Evolutionary conservation across 30 jellyfish, hydroid and myxozoan genomes (phyloP), one percentile per base, ranked within the genome.

Genomic region (Turritopsis rubra): DNA sequence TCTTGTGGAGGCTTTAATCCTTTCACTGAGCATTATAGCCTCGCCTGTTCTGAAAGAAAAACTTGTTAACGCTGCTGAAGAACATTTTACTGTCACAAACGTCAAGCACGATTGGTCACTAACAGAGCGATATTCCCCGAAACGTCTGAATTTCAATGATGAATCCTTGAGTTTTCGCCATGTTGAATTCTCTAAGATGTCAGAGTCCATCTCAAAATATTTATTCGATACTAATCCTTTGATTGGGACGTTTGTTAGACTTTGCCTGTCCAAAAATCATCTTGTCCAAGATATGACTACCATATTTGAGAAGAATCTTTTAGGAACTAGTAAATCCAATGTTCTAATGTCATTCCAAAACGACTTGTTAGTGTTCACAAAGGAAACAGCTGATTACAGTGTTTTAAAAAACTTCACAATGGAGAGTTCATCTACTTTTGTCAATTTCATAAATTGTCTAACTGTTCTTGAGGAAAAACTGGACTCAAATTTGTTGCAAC

Each of bases 161-260:
- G 65, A 74, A 29, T 1, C 26, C 9, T 22, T 41, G 65, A 74
- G 7, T 28, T 23, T 74, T 16, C 26, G 27, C 54, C 26, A 0
- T 74, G 18, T 30, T 20, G 27, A 74, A 29, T 74, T 74, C 24
- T 9, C 82, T n/a, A 0, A 26, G 9, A 24, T 80, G 24, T 75
- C 86, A 18, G 95, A 85, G 53, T 91, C 91, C 0, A 85, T 90
- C 71, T 71, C 81, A 76, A 79, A 85, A 26, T 90, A 90, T 79
- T 54, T 90, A 27, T 53, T 66, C 21, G 95, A 90, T 19, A 79
- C 92, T 28, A 83, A 89, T 31, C 97, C 95, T 22, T 87, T 85
- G 29, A 76, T 91, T 52, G 90, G 87, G 4, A 75, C 97, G 8
- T 52, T 90, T 24, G 85, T 90, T 68, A 65, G 80, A 29, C 30